These are phyloP conservation scores for Petrolisthes manimaculis DNA, from an alignment of 2,888 invertebrate genomes.

Conservation along the genomic window DNA sequence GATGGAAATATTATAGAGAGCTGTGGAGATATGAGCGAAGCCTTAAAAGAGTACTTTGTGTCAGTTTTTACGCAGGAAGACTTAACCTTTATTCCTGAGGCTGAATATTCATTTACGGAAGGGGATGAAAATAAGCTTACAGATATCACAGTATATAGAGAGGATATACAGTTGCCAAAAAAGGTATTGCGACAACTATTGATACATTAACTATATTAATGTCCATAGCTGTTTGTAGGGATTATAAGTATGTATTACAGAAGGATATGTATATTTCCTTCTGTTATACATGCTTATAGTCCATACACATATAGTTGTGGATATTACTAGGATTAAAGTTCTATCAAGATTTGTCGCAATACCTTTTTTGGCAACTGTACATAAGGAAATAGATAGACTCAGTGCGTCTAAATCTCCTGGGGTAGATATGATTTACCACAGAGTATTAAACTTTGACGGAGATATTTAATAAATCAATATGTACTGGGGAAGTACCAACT, in stretches of 20 bases:
- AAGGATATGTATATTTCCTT: too few relatives aligned
- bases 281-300: too few relatives aligned
- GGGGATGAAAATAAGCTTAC: background rate
- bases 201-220: too few relatives aligned
- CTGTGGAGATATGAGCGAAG: background rate
- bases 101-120: background rate
- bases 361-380: too few relatives aligned
- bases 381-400: background rate
- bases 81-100: too few relatives aligned
- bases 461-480: background rate
- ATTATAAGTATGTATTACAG: too few relatives aligned
- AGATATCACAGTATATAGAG: background rate
- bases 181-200: too few relatives aligned
- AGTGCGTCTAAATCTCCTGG: background rate
- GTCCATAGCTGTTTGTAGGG: too few relatives aligned
- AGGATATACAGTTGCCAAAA: too few relatives aligned
- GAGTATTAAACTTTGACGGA: background rate
- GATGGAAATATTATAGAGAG: background rate
- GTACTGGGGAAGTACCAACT: background rate
- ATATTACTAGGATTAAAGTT: too few relatives aligned
- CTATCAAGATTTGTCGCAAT: too few relatives aligned
- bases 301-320: too few relatives aligned
- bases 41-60: background rate
- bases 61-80: background rate
- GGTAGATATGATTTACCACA: background rate